These are phyloP conservation scores for Phortica variegata DNA, from an alignment of 1,140 invertebrate species.

Conservation along the genomic window DNA sequence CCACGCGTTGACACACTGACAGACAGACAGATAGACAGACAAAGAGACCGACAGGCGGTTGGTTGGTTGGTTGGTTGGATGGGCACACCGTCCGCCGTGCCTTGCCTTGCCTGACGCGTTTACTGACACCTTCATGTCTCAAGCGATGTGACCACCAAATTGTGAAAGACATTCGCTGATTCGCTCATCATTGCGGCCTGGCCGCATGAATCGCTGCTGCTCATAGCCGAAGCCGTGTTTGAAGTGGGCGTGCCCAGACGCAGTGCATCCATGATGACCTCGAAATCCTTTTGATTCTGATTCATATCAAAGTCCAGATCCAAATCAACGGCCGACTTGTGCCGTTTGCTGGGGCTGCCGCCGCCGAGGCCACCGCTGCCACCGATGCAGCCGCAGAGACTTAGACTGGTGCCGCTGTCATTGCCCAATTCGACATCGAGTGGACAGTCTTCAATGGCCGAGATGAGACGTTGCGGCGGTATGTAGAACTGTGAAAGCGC, in stretches of 20 bases:
- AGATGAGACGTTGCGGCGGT: conserved; percentile 68
- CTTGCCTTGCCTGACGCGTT: not conserved
- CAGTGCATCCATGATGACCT: conserved; percentile 58
- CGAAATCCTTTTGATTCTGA: conserved; percentile 57
- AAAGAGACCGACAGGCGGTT: not conserved
- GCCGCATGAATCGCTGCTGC: conserved; percentile 61
- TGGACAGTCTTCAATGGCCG: conserved; percentile 65
- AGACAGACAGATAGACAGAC: not conserved
- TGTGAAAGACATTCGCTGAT: conserved; percentile 68
- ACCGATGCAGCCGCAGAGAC: not conserved
- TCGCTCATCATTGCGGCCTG: conserved; percentile 71
- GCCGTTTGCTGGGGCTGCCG: conserved; percentile 5
- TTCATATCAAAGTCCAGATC: conserved; percentile 57
- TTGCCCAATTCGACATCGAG: conserved; percentile 40
- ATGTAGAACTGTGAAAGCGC: conserved; percentile 72
- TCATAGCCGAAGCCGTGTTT: conserved; percentile 56
- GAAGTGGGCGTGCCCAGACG: conserved; percentile 55
- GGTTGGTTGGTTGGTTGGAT: not conserved
- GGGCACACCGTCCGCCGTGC: not conserved
- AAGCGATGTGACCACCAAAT: conserved; percentile 66
- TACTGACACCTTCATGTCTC: conserved; percentile 63
- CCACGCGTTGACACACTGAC: no score
- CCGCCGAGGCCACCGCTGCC: not conserved
- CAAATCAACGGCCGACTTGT: conserved; percentile 25
- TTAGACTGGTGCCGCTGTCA: conserved; percentile 8